Base-by-base conservation (phyloP, 2,113 vertebrate genomes). In the Cheilinus undulatus region DNA sequence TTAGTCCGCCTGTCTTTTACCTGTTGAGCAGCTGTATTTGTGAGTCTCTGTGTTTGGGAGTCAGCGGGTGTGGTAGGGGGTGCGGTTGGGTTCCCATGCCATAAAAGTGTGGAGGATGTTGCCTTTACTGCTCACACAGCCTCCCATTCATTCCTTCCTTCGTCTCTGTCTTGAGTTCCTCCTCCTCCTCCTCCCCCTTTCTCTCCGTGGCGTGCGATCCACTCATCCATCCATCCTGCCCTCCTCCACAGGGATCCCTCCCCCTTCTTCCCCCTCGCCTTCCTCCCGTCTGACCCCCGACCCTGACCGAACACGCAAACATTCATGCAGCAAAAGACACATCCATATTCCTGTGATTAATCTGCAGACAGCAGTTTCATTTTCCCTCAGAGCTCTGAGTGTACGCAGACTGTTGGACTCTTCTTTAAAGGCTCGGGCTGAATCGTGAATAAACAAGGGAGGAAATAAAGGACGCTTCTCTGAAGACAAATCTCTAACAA, bases 231-330 rank as follows among this genome's bases (percentile, higher is more conserved):
- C 70, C 81, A 81, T 83, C 77, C 81, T 78, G 77, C 74, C 63
- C 83, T 88, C 83, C 86, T 81, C 80, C 86, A 48, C 80, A 81
- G 77, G 77, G 80, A 81, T 76, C 66, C 60, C 69, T 70, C 58
- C 59, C 50, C 72, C 57, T 46, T 46, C 52, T 2, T 15, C 62
- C 46, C 61, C 67, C 23, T 51, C 38, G 30, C 50, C 42, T 72
- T 73, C 73, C 54, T 75, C 59, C 54, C 61, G 45, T 67, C 48
- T 73, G 78, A 76, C 73, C 78, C 76, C 45, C 78, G 83, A 83
- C 86, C 83, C 48, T 28, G 75, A 46, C 70, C 59, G 69, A 71
- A 69, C 54, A 81, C 36, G 65, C 61, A 77, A 83, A 83, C 70
- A 83, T 83, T 75, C 74, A 53, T 45, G 45, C 28, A 70, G 79